A percentile compares a stretch with the other conserved stretches of the same genome.
phyloP scores from a whole-genome alignment of 2,888 invertebrate species.

The Xestia rhomboidea region DNA sequence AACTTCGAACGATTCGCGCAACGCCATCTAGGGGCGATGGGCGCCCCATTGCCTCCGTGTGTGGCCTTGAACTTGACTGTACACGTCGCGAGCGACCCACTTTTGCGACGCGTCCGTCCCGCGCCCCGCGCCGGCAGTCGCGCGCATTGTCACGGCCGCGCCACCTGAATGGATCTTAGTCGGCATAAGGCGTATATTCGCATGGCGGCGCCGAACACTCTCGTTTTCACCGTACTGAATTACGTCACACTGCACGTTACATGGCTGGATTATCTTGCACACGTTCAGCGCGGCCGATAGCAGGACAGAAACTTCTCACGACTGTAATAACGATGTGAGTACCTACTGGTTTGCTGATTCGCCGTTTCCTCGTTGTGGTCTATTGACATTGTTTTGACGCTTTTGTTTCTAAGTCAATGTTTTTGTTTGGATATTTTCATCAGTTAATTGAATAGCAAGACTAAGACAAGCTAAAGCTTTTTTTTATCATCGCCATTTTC shows the following conservation, averaged over 20 bases:
- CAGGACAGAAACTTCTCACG: slow-evolving; percentile 63
- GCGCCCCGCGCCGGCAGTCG: slow-evolving; percentile 77
- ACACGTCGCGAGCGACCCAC: slow-evolving; percentile 87
- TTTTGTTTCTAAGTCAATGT: neutral
- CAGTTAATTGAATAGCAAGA: slow-evolving; percentile 1
- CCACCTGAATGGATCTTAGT: slow-evolving; percentile 84
- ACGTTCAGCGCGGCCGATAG: slow-evolving; percentile 66
- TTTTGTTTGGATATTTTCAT: slow-evolving; percentile 10
- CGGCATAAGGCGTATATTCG: slow-evolving; percentile 83
- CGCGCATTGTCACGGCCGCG: slow-evolving; percentile 84
- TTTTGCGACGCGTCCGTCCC: slow-evolving; percentile 80
- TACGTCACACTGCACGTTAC: slow-evolving; percentile 80
- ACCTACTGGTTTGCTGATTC: slow-evolving; percentile 47
- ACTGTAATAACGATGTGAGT: slow-evolving; percentile 57
- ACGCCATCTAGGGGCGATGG: slow-evolving; percentile 88
- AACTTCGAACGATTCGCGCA: slow-evolving; percentile 81
- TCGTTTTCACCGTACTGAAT: slow-evolving; percentile 85
- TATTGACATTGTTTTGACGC: slow-evolving; percentile 27
- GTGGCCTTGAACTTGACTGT: slow-evolving; percentile 90
- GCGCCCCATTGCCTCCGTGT: slow-evolving; percentile 78
- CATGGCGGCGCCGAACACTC: slow-evolving; percentile 77
- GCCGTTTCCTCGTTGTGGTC: slow-evolving; percentile 46
- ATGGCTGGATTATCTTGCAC: slow-evolving; percentile 78
- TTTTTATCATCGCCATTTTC: slow-evolving; percentile 20
- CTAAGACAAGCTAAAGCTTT: neutral